phyloP scores from a whole-genome alignment of 1,140 invertebrate species.

The Heterodera carotae region DNA sequence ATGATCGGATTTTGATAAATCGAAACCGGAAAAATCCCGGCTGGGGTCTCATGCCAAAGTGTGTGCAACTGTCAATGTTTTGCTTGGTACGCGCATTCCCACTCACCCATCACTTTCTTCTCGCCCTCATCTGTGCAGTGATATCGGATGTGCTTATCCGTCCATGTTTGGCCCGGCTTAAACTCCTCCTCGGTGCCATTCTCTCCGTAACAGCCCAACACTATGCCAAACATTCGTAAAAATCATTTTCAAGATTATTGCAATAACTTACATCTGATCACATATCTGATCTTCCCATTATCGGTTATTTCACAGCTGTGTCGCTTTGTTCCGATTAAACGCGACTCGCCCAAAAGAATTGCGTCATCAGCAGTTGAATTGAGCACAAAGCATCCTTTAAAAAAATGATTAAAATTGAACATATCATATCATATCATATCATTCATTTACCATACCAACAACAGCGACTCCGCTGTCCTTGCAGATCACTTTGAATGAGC shows the following conservation, averaged over 20 bases:
- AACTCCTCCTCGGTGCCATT: constrained; percentile 54
- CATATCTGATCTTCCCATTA: constrained; percentile 60
- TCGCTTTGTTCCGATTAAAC: constrained; percentile 54
- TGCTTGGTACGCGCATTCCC: too few species aligned
- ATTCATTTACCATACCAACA: too few species aligned
- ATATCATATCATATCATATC: too few species aligned
- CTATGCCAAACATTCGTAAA: constrained; percentile 45
- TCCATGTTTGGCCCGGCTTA: constrained; percentile 60
- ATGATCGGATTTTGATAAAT: too few species aligned
- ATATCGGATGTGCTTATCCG: constrained; percentile 64
- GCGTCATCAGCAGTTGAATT: constrained; percentile 51
- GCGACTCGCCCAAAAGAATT: constrained; percentile 56
- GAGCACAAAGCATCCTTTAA: constrained; percentile 61
- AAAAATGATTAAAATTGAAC: neutral
- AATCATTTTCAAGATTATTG: constrained; percentile 8
- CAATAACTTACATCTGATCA: constrained; percentile 52
- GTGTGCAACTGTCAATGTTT: too few species aligned
- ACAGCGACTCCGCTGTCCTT: constrained; percentile 57
- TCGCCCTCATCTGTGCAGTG: constrained; percentile 53
- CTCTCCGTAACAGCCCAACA: constrained; percentile 55
- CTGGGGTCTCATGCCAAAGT: too few species aligned
- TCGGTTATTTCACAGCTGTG: constrained; percentile 58
- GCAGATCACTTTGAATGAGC: constrained; percentile 62
- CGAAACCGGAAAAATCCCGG: too few species aligned
- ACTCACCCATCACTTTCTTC: constrained; percentile 53